Base-by-base conservation (phyloP, 35 echinoderm and acorn worm species). In the Anneissia japonica region DNA sequence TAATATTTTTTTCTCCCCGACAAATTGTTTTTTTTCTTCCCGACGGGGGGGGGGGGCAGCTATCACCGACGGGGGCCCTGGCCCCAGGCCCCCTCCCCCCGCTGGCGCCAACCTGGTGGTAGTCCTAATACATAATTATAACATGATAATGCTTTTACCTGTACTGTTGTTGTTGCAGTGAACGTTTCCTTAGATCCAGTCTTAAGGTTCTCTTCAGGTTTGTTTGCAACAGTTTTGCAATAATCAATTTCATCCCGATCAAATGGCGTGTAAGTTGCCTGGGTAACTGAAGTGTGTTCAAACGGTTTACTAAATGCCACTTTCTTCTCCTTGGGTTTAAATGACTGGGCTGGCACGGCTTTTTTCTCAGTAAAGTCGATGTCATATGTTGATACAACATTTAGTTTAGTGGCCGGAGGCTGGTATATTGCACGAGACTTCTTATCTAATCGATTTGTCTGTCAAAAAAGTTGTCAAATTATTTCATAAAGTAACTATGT, bases 81-180 rank as follows among this genome's bases (percentile, higher is more conserved):
- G n/a, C n/a, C n/a, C n/a, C n/a, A n/a, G n/a, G n/a, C n/a, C n/a
- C n/a, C n/a, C n/a, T n/a, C n/a, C n/a, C n/a, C n/a, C n/a, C n/a
- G n/a, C n/a, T n/a, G n/a, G n/a, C n/a, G n/a, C n/a, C n/a, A n/a
- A n/a, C n/a, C n/a, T n/a, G n/a, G n/a, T n/a, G n/a, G n/a, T n/a
- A n/a, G n/a, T n/a, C n/a, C n/a, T n/a, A n/a, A n/a, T n/a, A n/a
- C n/a, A n/a, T n/a, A n/a, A n/a, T n/a, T n/a, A n/a, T n/a, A n/a
- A n/a, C n/a, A n/a, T n/a, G n/a, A n/a, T n/a, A n/a, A n/a, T n/a
- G 7, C 0, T 46, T 5, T 72, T 89, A 99, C 96, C 96, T 99
- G 92, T 4, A 90, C 92, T 39, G 96, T 99, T 23, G 89, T 91
- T 30, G 64, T 93, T 0, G 83, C 79, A 26, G 79, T 41, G 45